phyloP scores from a whole-genome alignment of 37 sponge, comb jelly and placozoan species.

The Mnemiopsis leidyi region DNA sequence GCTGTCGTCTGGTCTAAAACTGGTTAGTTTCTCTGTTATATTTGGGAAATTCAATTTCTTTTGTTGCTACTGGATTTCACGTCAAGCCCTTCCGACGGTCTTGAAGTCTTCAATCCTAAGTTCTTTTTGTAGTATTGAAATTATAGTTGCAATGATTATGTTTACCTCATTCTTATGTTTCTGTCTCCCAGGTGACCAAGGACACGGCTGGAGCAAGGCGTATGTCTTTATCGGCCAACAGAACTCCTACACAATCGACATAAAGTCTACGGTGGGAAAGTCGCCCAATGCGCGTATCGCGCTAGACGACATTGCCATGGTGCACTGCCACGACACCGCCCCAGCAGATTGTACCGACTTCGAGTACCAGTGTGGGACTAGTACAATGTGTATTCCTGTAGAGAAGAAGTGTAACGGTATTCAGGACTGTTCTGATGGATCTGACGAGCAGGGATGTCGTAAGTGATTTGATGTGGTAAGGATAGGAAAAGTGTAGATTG shows the following conservation, averaged over 20 bases:
- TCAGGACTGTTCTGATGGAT: slow-evolving; percentile 52
- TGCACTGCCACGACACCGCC: slow-evolving; percentile 62
- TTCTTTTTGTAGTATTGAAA: too few relatives aligned
- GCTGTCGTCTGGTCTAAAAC: slow-evolving; percentile 30
- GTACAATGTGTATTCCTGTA: slow-evolving; percentile 22
- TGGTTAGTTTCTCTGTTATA: slow-evolving; percentile 7
- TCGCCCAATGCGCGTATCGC: slow-evolving; percentile 18
- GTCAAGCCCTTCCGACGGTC: too few relatives aligned
- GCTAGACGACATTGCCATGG: slow-evolving; percentile 42
- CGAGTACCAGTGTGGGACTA: slow-evolving; percentile 34
- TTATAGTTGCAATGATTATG: too few relatives aligned
- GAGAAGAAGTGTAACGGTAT: slow-evolving; percentile 42
- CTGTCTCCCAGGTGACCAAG: slow-evolving; percentile 25
- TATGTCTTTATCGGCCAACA: slow-evolving; percentile 56
- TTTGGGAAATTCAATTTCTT: too few relatives aligned
- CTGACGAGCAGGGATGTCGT: slow-evolving; percentile 62
- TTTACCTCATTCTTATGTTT: too few relatives aligned
- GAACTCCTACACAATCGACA: slow-evolving; percentile 27
- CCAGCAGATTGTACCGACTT: neutral
- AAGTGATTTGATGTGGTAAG: too few relatives aligned
- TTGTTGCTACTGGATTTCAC: too few relatives aligned
- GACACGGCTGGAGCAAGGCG: slow-evolving; percentile 56
- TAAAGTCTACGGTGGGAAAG: neutral
- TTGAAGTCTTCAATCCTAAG: too few relatives aligned
- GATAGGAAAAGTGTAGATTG: too few relatives aligned